These are phyloP conservation scores for Athetis lepigone DNA, from an alignment of 2,888 invertebrate species.

Conservation along the genomic window DNA sequence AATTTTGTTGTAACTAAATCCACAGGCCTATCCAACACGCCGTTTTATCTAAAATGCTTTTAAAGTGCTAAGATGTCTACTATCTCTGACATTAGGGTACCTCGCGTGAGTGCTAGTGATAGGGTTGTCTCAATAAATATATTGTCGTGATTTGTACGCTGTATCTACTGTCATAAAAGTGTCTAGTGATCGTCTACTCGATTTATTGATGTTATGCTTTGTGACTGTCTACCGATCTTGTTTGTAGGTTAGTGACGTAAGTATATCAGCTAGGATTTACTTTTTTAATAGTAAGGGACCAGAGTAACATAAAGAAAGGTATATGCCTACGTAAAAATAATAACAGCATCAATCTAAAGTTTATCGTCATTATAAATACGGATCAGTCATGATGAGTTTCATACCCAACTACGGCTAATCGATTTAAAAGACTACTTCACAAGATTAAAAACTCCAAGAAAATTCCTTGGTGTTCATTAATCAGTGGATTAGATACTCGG, in stretches of 20 bases:
- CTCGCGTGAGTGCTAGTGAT: slow-evolving; percentile 58
- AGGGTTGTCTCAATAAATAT: slow-evolving; percentile 78
- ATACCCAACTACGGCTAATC: slow-evolving; percentile 35
- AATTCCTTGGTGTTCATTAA: slow-evolving; percentile 83
- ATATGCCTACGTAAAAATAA: slow-evolving; percentile 22
- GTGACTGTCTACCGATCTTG: slow-evolving; percentile 57
- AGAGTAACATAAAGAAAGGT: slow-evolving; percentile 18
- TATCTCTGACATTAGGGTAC: slow-evolving; percentile 71
- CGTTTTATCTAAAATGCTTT: slow-evolving; percentile 86
- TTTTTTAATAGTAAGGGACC: too few species aligned
- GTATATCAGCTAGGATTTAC: not conserved
- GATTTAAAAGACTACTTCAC: slow-evolving; percentile 65
- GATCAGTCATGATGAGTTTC: slow-evolving; percentile 30
- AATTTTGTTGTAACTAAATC: slow-evolving; percentile 86
- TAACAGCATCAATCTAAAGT: slow-evolving; percentile 10
- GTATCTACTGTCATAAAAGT: slow-evolving; percentile 80
- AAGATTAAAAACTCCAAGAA: slow-evolving; percentile 74
- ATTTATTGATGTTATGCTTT: slow-evolving; percentile 78
- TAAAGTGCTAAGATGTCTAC: slow-evolving; percentile 81
- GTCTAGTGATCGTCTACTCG: slow-evolving; percentile 77
- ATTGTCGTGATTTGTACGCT: slow-evolving; percentile 82
- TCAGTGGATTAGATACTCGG: slow-evolving; percentile 89
- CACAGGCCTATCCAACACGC: slow-evolving; percentile 78
- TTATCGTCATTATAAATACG: slow-evolving; percentile 34
- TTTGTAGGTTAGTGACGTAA: slow-evolving; percentile 5